Evolutionary conservation across 2,113 vertebrate species (phyloP).

Genomic region (Sclerurus mexicanus): DNA sequence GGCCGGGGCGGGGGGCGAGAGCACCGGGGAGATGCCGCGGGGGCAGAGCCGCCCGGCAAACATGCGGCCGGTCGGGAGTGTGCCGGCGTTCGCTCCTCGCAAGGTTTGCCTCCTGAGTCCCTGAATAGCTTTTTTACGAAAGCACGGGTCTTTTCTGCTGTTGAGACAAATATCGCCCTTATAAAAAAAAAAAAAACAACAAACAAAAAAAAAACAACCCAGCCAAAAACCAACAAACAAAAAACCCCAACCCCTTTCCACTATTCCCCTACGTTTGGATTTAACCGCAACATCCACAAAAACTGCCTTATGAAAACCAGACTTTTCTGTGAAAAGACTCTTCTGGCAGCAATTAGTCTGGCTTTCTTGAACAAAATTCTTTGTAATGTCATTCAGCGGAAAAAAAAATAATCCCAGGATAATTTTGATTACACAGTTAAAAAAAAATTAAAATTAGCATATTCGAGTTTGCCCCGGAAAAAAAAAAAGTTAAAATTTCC

Average conservation of each 20-base stretch:
- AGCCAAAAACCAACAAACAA: not conserved
- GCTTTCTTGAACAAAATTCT: constrained; percentile 80
- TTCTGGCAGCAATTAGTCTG: constrained; percentile 83
- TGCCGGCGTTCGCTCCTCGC: not conserved
- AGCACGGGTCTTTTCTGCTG: constrained; percentile 27
- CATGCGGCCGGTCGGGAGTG: not conserved
- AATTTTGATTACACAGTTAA: constrained; percentile 21
- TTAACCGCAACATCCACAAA: constrained; percentile 73
- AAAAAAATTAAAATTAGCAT: constrained; percentile 27
- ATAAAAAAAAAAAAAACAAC: not conserved
- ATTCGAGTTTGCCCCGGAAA: constrained; percentile 10
- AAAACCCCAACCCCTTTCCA: not conserved
- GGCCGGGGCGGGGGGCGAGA: not conserved
- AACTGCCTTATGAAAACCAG: constrained; percentile 81
- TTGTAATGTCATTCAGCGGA: constrained; percentile 77
- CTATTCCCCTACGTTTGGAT: constrained; percentile 59
- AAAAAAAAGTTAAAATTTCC: constrained; percentile 18
- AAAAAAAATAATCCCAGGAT: not conserved
- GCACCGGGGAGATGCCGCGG: not conserved
- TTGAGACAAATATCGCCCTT: constrained; percentile 46
- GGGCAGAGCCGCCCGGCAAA: not conserved
- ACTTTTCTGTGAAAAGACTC: constrained; percentile 71
- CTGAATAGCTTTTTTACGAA: constrained; percentile 7
- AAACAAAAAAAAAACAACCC: not conserved
- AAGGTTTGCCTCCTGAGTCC: not conserved